Percentiles rank a stretch among this genome's conserved stretches.
Evolutionary conservation across 2,113 vertebrate genomes (phyloP).

Genomic region (Glaucomys volans): DNA sequence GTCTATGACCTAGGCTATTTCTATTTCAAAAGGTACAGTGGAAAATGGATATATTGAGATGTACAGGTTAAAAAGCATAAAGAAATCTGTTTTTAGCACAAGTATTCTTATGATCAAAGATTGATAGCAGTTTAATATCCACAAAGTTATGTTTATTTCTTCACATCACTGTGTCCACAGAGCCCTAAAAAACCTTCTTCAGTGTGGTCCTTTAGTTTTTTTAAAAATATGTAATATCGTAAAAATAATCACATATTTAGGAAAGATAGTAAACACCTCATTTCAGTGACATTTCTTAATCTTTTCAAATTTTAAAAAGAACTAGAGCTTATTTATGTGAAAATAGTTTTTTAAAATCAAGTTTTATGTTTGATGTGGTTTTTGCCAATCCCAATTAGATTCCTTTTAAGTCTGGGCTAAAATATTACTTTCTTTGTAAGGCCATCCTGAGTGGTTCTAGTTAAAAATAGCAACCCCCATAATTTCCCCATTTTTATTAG

Average conservation of each 20-base stretch:
- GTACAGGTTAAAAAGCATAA: not conserved
- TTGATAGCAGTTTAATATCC: not conserved
- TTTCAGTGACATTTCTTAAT: not conserved
- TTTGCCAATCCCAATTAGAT: not conserved
- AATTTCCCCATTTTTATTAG: not conserved
- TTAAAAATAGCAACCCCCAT: not conserved
- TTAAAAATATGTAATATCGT: not conserved
- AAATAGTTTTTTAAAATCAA: constrained; percentile 23
- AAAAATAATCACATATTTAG: not conserved
- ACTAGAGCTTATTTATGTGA: not conserved
- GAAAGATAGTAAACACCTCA: not conserved
- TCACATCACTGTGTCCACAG: not conserved
- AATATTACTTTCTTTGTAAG: not conserved
- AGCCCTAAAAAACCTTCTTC: not conserved
- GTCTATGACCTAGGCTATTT: not conserved
- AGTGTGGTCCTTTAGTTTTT: not conserved
- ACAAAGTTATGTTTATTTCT: not conserved
- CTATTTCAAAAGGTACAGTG: not conserved
- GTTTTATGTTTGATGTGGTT: not conserved
- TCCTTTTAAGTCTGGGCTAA: not conserved
- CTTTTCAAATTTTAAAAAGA: constrained; percentile 24
- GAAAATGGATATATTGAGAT: not conserved
- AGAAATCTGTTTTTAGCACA: not conserved
- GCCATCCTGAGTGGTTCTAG: not conserved
- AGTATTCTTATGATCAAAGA: not conserved